Base-by-base conservation (phyloP, 92 coral and sea anemone species). In the Epizoanthus rinbou region DNA sequence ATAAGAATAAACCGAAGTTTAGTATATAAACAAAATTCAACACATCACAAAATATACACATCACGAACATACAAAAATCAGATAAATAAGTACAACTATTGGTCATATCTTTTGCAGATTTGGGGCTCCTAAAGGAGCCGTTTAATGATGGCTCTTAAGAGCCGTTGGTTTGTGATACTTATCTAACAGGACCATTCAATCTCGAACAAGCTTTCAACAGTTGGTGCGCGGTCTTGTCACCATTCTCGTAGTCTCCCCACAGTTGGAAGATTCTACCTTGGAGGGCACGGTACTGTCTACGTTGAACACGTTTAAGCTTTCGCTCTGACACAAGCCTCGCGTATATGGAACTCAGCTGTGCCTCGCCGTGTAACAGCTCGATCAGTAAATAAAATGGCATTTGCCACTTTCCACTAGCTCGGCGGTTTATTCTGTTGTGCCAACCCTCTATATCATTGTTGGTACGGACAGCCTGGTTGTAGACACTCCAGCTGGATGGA, bases 401-500 rank as follows among this genome's bases (percentile, higher is more conserved):
- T 1, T 43, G 3, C 2, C 71, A 54, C n/a, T 33, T 59, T 64
- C 86, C 86, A 8, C 69, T 14, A 19, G 80, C 80, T 15, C 86
- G 71, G 31, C 80, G 60, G 37, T 83, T 83, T 6, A 71, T 56
- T 71, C 57, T 57, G 58, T 71, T 71, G 54, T 71, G 76, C 58
- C 76, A 71, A 5, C 64, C 79, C 14, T 82, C 86, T 18, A 82
- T 53, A 9, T 82, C 78, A 70, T 52, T 69, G 21, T 82, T 82
- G 25, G 69, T 82, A 14, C 70, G 57, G 37, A 82, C 31, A 2
- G 64, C 50, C 37, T 56, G 24, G 24, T 67, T 54, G 53, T 4
- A 82, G 2, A 41, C 69, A 54, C 80, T 57, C 64, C 54, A 69
- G 25, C 72, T 72, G 28, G 79, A 54, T 15, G 86, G 79, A 15